These are phyloP conservation scores for Choreutis nemorana DNA, from an alignment of 2,888 invertebrate genomes.

Conservation along the genomic window DNA sequence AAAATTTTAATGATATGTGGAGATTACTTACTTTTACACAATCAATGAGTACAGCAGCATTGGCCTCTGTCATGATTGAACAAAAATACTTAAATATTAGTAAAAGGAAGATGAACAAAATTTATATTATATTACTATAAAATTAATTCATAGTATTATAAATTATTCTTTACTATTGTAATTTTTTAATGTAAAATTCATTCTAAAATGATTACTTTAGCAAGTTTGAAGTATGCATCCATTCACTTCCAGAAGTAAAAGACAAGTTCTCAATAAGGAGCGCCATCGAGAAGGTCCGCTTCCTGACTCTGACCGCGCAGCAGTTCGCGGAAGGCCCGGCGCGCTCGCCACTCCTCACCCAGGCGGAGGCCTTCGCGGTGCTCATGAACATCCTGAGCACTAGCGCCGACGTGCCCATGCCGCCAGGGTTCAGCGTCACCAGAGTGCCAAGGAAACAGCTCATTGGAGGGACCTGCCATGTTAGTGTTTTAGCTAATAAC, in stretches of 20 bases:
- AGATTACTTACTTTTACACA: too few species aligned
- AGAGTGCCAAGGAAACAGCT: slow-evolving; percentile 52
- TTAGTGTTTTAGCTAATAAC: too few species aligned
- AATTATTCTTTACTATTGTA: too few species aligned
- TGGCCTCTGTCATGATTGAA: too few species aligned
- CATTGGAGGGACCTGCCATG: slow-evolving; percentile 23
- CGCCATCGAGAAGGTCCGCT: slow-evolving; percentile 79
- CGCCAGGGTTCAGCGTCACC: slow-evolving; percentile 73
- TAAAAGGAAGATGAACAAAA: too few species aligned
- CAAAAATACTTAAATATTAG: too few species aligned
- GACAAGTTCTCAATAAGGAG: slow-evolving; percentile 62
- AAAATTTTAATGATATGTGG: too few species aligned
- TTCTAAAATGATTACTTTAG: too few species aligned
- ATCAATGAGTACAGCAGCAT: too few species aligned
- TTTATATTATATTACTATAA: too few species aligned
- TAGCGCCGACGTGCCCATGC: slow-evolving; percentile 73
- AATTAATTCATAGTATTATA: too few species aligned
- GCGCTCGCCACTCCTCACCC: slow-evolving; percentile 74
- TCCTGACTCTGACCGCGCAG: slow-evolving; percentile 79
- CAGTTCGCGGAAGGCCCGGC: slow-evolving; percentile 87
- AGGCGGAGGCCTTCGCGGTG: slow-evolving; percentile 81
- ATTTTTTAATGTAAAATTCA: too few species aligned
- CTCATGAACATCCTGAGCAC: slow-evolving; percentile 84
- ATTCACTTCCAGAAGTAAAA: slow-evolving; percentile 26
- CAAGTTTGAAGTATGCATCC: not conserved